These are phyloP conservation scores for Mamestra configurata DNA, from an alignment of 1,140 invertebrate genomes.

Conservation along the genomic window DNA sequence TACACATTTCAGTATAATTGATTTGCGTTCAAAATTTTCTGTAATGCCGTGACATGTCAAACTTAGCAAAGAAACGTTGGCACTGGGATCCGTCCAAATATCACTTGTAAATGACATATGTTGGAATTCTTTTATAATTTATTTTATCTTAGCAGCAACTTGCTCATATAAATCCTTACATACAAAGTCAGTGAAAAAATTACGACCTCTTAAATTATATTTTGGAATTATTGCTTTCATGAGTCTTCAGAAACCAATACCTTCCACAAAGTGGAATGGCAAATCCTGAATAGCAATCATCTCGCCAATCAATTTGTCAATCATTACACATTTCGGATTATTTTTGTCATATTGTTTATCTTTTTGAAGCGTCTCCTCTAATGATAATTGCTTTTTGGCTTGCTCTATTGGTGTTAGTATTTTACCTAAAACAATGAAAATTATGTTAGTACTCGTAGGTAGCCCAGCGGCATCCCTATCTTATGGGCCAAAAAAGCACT, in stretches of 20 bases:
- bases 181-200: slow-evolving; percentile 62
- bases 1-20: slow-evolving; percentile 61
- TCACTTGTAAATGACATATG: slow-evolving; percentile 59
- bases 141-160: slow-evolving; percentile 55
- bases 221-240: slow-evolving; percentile 52
- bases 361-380: slow-evolving; percentile 51
- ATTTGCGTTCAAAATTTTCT: slow-evolving; percentile 56
- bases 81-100: slow-evolving; percentile 61
- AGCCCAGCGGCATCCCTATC: too few species aligned
- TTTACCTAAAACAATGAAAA: slow-evolving; percentile 15
- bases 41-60: slow-evolving; percentile 59
- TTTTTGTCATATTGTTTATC: slow-evolving; percentile 56
- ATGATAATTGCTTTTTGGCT: slow-evolving; percentile 31
- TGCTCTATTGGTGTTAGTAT: slow-evolving; percentile 30
- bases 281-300: slow-evolving; percentile 61
- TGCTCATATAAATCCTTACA: slow-evolving; percentile 56
- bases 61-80: slow-evolving; percentile 58
- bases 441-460: too few species aligned
- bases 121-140: slow-evolving; percentile 51
- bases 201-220: slow-evolving; percentile 60
- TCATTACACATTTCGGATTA: slow-evolving; percentile 57
- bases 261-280: slow-evolving; percentile 60
- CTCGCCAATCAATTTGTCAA: slow-evolving; percentile 59
- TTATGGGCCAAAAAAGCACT: too few species aligned
- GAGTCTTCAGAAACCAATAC: slow-evolving; percentile 55